A percentile compares a stretch with the other conserved stretches of the same genome.
phyloP scores from a whole-genome alignment of 2,797 vertebrate genomes.

The Anguilla marmorata region DNA sequence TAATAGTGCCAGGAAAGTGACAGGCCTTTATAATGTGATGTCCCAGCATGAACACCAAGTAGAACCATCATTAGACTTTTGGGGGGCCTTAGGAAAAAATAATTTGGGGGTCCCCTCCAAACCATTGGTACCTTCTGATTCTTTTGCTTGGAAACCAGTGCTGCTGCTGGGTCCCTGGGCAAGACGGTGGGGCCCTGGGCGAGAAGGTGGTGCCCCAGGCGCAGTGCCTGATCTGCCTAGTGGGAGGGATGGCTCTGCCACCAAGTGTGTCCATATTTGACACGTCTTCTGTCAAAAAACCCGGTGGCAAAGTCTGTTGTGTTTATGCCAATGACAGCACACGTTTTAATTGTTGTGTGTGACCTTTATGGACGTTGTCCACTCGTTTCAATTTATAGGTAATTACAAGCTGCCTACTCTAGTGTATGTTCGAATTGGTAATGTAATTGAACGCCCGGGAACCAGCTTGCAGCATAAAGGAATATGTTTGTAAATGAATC shows the following conservation, averaged over 20 bases:
- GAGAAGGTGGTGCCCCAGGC: too few relatives aligned
- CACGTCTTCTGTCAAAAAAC: neutral
- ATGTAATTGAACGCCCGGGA: slow-evolving; percentile 6
- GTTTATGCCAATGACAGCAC: neutral
- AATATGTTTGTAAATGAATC: neutral
- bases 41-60: neutral
- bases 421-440: neutral
- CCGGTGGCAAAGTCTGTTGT: neutral
- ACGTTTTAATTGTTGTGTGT: neutral
- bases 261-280: neutral
- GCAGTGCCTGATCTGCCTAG: too few relatives aligned
- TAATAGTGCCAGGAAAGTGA: neutral
- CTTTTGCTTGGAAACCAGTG: too few relatives aligned
- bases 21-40: neutral
- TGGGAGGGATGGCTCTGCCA: neutral
- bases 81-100: too few relatives aligned
- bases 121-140: too few relatives aligned
- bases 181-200: too few relatives aligned
- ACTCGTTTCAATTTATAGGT: neutral
- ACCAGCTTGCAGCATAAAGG: neutral
- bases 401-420: neutral
- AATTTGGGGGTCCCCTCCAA: too few relatives aligned
- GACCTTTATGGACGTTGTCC: neutral
- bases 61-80: too few relatives aligned
- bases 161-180: too few relatives aligned